Evolutionary conservation across 2,797 vertebrate genomes (phyloP).

Genomic region (Ptychobarbus kaznakovi): DNA sequence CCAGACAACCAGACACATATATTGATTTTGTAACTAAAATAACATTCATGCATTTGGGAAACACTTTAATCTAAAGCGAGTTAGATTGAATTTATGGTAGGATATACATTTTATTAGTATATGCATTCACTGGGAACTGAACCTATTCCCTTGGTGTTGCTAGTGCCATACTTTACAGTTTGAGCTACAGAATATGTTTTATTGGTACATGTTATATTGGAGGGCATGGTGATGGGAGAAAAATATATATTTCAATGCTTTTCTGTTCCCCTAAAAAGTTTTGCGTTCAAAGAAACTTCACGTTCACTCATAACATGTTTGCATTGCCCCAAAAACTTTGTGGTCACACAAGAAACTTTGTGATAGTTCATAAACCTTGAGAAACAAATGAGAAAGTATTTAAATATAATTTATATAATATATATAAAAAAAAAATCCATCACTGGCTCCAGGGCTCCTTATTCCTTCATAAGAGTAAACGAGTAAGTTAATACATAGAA

Average conservation of each 20-base stretch:
- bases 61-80: background rate
- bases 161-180: background rate
- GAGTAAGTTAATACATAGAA: background rate
- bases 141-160: background rate
- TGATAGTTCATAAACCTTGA: background rate
- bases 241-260: background rate
- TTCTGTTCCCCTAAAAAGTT: background rate
- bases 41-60: background rate
- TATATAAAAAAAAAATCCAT: no score
- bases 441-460: background rate
- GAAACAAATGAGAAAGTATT: no score
- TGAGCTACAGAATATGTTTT: background rate
- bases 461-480: background rate
- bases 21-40: background rate
- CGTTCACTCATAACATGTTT: background rate
- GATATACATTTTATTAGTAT: background rate
- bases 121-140: background rate
- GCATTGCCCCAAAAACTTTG: background rate
- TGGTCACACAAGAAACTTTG: background rate
- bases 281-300: background rate
- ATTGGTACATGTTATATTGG: background rate
- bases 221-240: background rate
- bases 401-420: no score
- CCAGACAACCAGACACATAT: background rate
- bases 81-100: background rate